Conservation (phyloP, 53 echinoderm and acorn worm species). For the Stichopus horrens region DNA sequence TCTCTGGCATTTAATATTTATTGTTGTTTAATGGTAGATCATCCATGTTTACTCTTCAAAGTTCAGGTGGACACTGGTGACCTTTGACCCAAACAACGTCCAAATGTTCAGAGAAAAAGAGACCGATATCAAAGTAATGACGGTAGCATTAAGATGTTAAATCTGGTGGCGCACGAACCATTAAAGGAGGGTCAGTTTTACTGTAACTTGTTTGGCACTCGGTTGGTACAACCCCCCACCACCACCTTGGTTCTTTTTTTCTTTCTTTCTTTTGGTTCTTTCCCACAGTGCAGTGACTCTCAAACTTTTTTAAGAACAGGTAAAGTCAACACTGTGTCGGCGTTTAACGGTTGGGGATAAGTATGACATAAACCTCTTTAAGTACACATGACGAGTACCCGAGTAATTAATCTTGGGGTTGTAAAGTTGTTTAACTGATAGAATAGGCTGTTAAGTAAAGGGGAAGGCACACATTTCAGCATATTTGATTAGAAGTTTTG, state of each 20-base stretch:
- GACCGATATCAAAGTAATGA: no score
- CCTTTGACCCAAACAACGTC: no score
- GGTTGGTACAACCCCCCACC: no score
- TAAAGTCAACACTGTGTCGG: constrained; percentile 23
- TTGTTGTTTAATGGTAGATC: no score
- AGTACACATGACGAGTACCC: background rate
- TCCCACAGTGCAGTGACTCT: background rate
- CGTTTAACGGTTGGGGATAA: constrained; percentile 17
- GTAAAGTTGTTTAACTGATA: background rate
- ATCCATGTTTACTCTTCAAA: no score
- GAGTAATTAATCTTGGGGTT: constrained; percentile 7
- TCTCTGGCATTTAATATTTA: no score
- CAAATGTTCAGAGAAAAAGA: no score
- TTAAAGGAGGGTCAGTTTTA: no score
- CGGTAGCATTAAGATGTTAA: no score
- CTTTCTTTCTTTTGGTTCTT: background rate
- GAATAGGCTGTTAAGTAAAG: background rate
- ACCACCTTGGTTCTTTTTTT: background rate
- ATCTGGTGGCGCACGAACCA: no score
- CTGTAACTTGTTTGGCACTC: no score
- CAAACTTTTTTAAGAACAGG: background rate
- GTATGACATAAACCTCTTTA: constrained; percentile 30
- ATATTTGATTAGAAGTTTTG: background rate
- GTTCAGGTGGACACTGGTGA: no score
- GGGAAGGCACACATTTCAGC: background rate